Evolutionary conservation across 2,888 invertebrate species (phyloP).

Genomic region (Nesidiocoris tenuis): DNA sequence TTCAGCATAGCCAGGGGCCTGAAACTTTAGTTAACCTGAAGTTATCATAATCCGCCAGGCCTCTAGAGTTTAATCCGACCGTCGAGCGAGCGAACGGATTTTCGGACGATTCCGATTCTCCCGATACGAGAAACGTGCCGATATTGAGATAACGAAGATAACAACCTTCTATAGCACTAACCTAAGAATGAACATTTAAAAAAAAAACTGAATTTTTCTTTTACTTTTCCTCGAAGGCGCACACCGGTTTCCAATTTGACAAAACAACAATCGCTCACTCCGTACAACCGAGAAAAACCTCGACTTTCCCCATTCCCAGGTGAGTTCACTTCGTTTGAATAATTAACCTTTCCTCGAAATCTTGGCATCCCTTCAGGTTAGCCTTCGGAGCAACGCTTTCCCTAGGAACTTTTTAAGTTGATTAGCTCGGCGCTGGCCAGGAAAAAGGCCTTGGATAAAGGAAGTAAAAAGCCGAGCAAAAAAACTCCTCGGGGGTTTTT

Average conservation of each 20-base stretch:
- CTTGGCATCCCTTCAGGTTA: neutral
- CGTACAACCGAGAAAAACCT: neutral
- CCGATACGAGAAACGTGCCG: no score
- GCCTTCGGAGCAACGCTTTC: neutral
- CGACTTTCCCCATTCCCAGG: neutral
- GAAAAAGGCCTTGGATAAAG: neutral
- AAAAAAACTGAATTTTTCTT: no score
- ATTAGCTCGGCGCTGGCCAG: neutral
- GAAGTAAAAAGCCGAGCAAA: neutral
- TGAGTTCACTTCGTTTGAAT: neutral
- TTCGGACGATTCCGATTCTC: no score
- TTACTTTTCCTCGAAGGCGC: no score
- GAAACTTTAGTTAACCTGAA: neutral
- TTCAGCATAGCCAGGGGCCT: neutral
- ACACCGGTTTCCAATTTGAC: no score
- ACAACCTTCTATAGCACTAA: no score
- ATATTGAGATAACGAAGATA: no score
- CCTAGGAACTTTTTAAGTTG: neutral
- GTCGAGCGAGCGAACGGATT: no score
- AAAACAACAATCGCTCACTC: no score
- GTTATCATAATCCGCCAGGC: neutral
- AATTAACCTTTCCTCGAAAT: neutral
- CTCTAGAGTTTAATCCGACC: no score
- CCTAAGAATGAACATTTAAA: no score
- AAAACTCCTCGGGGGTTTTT: neutral